Conservation (phyloP, 1,140 invertebrate genomes). For the Dinothrombium tinctorium region DNA sequence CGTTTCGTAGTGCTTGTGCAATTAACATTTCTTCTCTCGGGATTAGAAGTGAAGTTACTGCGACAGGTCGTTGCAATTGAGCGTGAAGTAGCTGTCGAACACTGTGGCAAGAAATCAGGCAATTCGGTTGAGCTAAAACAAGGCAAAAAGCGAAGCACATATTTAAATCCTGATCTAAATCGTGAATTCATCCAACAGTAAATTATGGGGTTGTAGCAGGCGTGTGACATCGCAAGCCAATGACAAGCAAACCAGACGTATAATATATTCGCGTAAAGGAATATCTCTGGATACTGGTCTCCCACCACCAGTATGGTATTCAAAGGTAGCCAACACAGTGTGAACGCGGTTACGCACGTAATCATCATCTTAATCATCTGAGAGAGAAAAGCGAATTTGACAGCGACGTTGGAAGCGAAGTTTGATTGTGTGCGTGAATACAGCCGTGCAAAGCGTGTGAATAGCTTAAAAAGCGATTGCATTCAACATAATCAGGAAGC, state of each 20-base stretch:
- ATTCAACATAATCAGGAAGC: no score
- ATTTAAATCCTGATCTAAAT: conserved; percentile 31
- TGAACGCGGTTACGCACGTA: conserved; percentile 25
- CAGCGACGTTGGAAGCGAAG: no score
- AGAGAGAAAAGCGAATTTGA: conserved; percentile 5
- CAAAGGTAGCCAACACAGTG: conserved; percentile 25
- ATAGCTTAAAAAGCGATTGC: no score
- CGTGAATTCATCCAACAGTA: conserved; percentile 74
- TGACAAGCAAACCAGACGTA: conserved; percentile 51
- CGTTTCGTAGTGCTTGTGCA: no score
- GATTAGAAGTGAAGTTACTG: no score
- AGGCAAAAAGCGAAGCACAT: conserved; percentile 14
- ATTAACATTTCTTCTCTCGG: no score
- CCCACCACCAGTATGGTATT: conserved; percentile 19
- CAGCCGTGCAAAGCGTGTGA: no score
- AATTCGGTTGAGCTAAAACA: conserved; percentile 1
- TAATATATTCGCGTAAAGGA: conserved; percentile 23
- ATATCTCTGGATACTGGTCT: conserved; percentile 15
- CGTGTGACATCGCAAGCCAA: conserved; percentile 70
- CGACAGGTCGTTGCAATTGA: no score
- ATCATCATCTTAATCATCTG: conserved; percentile 39
- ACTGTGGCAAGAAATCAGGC: conserved; percentile 1
- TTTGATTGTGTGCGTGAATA: no score
- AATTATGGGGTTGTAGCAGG: conserved; percentile 77
- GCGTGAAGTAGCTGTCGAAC: no score